Evolutionary conservation across 2,113 vertebrate species (phyloP), one percentile per base, ranked within the genome.

Genomic region (Tyrannus savana): DNA sequence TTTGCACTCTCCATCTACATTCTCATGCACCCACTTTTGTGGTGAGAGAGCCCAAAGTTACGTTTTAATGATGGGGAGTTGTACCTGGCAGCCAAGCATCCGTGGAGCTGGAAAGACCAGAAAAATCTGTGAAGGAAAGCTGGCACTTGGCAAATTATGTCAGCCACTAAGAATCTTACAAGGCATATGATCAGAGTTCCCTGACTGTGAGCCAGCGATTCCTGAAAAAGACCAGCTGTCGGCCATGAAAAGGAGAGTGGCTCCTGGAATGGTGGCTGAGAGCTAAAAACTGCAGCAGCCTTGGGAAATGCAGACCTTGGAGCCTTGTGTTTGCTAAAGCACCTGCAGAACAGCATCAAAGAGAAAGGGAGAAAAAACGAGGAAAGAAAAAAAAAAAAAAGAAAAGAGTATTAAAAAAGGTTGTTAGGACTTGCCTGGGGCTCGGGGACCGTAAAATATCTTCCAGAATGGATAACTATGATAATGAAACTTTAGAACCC

Each of bases 401-500:
- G 8, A 23, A 73, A 62, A 55, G 25, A 58, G 55, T 87, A 88
- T 89, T 90, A 56, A 73, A 94, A 82, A 76, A 91, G 33, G 74
- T 81, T 97, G 75, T 90, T 96, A 96, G 89, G 81, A 89, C 94
- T 91, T 96, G 90, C 95, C 95, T 86, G 52, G 68, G 89, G 93
- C 92, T 96, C 69, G 28, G 81, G 71, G 93, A 95, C 75, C 1
- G 1, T 82, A 73, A 96, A 97, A 97, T 95, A 95, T 92, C 95
- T 97, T 97, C 80, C 92, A 96, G 93, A 97, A 94, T 87, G 85
- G 76, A 97, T 69, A 72, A 55, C 42, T 94, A 75, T 74, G 91
- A 96, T 97, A 96, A 96, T 96, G 95, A 98, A 98, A 97, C 59
- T 96, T 97, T 96, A 97, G 95, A 98, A 95, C 77, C 79, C 31